Evolutionary conservation across 2,888 invertebrate species (phyloP).

Genomic region (Dorcus parallelipipedus): DNA sequence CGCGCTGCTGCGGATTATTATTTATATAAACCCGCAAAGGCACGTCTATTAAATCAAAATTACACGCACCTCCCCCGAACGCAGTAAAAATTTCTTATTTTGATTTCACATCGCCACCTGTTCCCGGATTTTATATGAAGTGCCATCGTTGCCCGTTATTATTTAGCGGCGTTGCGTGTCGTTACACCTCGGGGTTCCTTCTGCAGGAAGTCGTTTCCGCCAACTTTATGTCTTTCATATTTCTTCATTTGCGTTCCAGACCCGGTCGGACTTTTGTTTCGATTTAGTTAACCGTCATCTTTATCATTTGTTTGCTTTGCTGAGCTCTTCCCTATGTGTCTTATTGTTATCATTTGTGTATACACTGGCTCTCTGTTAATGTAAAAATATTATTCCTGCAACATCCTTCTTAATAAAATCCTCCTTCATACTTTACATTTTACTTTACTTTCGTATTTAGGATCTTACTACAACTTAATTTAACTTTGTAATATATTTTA

Average conservation of each 20-base stretch:
- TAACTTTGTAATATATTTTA: too few relatives aligned
- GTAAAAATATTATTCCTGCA: neutral
- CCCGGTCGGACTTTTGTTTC: slow-evolving; percentile 8
- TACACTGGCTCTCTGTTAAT: neutral
- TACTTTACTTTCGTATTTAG: too few relatives aligned
- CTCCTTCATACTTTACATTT: too few relatives aligned
- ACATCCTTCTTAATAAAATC: neutral
- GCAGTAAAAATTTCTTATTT: slow-evolving; percentile 7
- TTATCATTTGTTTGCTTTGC: slow-evolving; percentile 14
- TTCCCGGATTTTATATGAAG: slow-evolving; percentile 23
- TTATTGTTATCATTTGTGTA: slow-evolving; percentile 16
- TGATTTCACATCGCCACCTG: slow-evolving; percentile 24
- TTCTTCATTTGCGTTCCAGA: slow-evolving; percentile 45
- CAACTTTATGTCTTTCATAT: slow-evolving; percentile 49
- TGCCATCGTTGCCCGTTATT: slow-evolving; percentile 25
- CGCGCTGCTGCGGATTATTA: neutral
- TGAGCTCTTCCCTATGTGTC: slow-evolving; percentile 6
- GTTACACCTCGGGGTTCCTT: slow-evolving; percentile 42
- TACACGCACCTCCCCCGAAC: neutral
- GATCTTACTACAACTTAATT: too few relatives aligned
- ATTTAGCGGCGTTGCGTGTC: slow-evolving; percentile 41
- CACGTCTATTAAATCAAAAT: slow-evolving; percentile 18
- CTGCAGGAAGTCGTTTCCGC: slow-evolving; percentile 40
- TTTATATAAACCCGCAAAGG: neutral
- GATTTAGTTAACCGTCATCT: slow-evolving; percentile 11